Base-by-base conservation (phyloP, 2,888 invertebrate genomes). In the Lasioglossum calceatum region DNA sequence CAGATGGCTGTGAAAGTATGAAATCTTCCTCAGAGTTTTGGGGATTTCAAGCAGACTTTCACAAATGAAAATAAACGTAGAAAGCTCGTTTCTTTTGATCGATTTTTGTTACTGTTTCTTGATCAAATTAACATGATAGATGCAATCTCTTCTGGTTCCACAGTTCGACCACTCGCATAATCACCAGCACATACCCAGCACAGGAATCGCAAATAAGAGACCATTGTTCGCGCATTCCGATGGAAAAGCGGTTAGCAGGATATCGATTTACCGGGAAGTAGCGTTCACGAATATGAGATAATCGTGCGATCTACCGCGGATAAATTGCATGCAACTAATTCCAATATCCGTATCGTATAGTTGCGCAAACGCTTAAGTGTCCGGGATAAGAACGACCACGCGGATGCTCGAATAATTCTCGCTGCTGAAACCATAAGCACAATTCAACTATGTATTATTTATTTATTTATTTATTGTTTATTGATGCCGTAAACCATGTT, bases 321-420 rank as follows among this genome's bases (percentile, higher is more conserved):
- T 81, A 54, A 74, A 73, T 54, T 67, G 64, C 39, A n/a, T 32
- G 50, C 58, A 61, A 78, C 61, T 42, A 67, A 86, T 77, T 79
- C 82, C 79, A 85, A 82, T 85, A 87, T 82, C 77, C 64, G 81
- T 82, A 74, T 84, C 70, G 82, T 44, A 74, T 64, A 10, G 50
- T 86, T 87, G 77, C 86, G 86, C 77, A 85, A 87, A 79, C 58
- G 0, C 19, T 44, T n/a, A 71, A 70, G 61, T 74, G 84, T 77
- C 78, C 73, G 82, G 72, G 76, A 71, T 75, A 67, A 78, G 73
- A 81, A 76, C 47, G 78, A 47, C 64, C 32, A 32, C 50, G 23
- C 23, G 36, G n/a, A 23, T 36, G n/a, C 1, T 12, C 70, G 23
- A 70, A 23, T 70, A 36, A 39, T 70, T 39, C 39, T 39, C 5